Evolutionary conservation across 2,113 vertebrate genomes (phyloP).

Genomic region (Embiotoca jacksoni): DNA sequence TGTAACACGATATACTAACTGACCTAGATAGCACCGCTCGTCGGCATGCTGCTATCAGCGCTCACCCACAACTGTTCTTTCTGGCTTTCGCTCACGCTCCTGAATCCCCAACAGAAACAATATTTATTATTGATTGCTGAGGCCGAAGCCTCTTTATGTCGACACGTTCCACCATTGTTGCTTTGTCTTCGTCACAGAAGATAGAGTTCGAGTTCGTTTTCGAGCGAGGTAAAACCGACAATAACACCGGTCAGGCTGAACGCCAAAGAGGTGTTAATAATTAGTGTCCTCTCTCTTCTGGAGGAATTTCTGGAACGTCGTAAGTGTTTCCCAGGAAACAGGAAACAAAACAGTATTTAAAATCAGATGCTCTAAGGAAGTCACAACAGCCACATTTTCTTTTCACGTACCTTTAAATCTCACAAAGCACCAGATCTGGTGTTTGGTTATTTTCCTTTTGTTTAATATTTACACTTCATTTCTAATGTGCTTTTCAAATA

Average conservation of each 20-base stretch:
- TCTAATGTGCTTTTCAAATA: no score
- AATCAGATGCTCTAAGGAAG: neutral
- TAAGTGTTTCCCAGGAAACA: neutral
- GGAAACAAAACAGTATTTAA: conserved; percentile 13
- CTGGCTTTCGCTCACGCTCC: conserved; percentile 6
- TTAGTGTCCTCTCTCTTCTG: neutral
- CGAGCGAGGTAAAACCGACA: neutral
- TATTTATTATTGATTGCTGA: conserved; percentile 5
- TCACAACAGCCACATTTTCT: neutral
- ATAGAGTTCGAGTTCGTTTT: conserved; percentile 6
- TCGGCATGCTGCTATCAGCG: conserved; percentile 31
- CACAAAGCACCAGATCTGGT: no score
- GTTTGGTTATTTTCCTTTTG: no score
- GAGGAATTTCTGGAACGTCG: conserved; percentile 5
- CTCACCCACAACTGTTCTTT: conserved; percentile 35
- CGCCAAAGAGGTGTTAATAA: conserved; percentile 3
- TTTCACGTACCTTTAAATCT: no score
- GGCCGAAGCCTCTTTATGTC: conserved; percentile 15
- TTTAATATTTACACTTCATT: no score
- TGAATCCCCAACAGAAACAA: conserved; percentile 1
- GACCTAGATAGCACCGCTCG: conserved; percentile 55
- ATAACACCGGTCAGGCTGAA: conserved; percentile 4
- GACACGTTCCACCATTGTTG: neutral
- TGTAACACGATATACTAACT: conserved; percentile 57
- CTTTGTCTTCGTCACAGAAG: neutral